Conservation (phyloP, 2,888 invertebrate genomes). For the Drosophila paracracens region DNA sequence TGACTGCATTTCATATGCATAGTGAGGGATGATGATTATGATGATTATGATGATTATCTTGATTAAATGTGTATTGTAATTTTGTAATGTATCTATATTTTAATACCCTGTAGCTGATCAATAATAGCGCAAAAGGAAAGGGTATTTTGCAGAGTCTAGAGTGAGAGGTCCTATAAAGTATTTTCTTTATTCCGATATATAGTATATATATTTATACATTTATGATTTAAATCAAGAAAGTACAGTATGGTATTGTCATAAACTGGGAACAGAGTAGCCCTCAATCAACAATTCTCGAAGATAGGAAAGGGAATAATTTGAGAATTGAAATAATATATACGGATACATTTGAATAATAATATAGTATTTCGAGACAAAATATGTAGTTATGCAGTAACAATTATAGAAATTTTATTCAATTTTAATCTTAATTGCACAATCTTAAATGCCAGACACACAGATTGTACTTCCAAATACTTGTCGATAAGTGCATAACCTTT, state of each 20-base stretch:
- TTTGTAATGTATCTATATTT: slow-evolving; percentile 14
- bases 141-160: too few species aligned
- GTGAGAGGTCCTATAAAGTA: not conserved
- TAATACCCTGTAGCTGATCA: not conserved
- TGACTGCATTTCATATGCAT: slow-evolving; percentile 63
- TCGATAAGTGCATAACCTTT: not conserved
- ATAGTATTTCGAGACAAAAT: not conserved
- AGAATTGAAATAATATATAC: slow-evolving; percentile 4
- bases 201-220: not conserved
- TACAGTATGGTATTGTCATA: not conserved
- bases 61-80: slow-evolving; percentile 52
- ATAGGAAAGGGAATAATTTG: not conserved
- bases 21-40: slow-evolving; percentile 12
- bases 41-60: slow-evolving; percentile 34
- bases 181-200: not conserved
- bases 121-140: not conserved
- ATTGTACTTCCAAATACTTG: not conserved
- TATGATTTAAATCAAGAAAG: not conserved
- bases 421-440: slow-evolving; percentile 1
- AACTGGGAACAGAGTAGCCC: not conserved
- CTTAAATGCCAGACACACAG: not conserved
- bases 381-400: not conserved
- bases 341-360: not conserved
- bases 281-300: not conserved
- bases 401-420: not conserved